Base-by-base conservation (phyloP, 2,888 invertebrate species). In the Drosophila nigricruria region DNA sequence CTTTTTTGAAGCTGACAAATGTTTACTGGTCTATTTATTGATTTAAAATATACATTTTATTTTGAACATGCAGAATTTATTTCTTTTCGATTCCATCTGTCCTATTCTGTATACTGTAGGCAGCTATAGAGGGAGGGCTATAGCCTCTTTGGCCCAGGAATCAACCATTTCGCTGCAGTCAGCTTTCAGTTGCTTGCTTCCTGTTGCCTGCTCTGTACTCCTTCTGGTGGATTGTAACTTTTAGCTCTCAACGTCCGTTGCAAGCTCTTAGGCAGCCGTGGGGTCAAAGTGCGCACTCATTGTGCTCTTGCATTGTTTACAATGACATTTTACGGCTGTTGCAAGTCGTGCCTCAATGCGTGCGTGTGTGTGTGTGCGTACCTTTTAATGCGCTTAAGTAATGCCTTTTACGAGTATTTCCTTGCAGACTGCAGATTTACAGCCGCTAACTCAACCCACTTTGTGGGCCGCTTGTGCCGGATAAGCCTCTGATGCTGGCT, bases 361-460 rank as follows among this genome's bases (percentile, higher is more conserved):
- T 59, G 20, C 42, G 47, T 66, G 47, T 66, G 50, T 61, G 61
- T 23, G 52, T 79, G 58, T 71, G 57, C 59, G 59, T 58, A 57
- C 70, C 58, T 73, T 78, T 79, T 76, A 78, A 75, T 81, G 71
- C 72, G 66, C 70, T 77, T 73, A 74, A 74, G 68, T 81, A 79
- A 81, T 81, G 84, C 81, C 81, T 71, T 77, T 81, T 82, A 81
- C 77, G 74, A 74, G 84, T 64, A 67, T 78, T 78, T 81, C 74
- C 81, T 61, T 73, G 82, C 80, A 67, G 77, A 53, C 84, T 82
- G 83, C 83, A 86, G 68, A 76, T 76, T 85, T 82, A 86, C 81
- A 64, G 67, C 70, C 81, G 59, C 71, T 62, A 79, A 77, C 79
- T 78, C 79, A 79, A 1, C 53, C 53, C 69, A 65, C 74, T 66